These are phyloP conservation scores for Echinops telfairi DNA, from an alignment of 2,113 vertebrate genomes.

Conservation along the genomic window DNA sequence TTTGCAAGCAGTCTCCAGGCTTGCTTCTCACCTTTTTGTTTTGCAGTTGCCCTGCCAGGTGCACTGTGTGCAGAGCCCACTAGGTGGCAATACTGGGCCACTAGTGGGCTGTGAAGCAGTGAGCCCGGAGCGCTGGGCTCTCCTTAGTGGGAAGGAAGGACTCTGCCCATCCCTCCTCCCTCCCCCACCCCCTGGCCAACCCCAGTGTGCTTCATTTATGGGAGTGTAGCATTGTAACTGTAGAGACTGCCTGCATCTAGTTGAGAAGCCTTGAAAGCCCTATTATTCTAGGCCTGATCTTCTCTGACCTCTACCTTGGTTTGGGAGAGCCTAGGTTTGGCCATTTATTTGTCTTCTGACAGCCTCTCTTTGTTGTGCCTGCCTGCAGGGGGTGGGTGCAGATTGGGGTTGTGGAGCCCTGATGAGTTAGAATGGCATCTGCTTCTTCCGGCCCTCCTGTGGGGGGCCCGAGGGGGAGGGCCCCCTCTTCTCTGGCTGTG, in stretches of 20 bases:
- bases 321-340: background rate
- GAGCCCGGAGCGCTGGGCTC: rapidly evolving
- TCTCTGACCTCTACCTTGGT: background rate
- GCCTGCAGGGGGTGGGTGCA: background rate
- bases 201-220: background rate
- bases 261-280: background rate
- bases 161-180: no score
- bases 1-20: background rate
- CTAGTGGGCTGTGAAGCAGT: background rate
- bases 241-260: background rate
- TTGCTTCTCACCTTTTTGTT: background rate
- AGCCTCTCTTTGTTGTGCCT: slow-evolving; percentile 16
- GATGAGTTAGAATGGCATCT: background rate
- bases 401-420: background rate
- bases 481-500: background rate
- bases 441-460: background rate
- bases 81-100: slow-evolving; percentile 86
- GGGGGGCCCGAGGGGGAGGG: background rate
- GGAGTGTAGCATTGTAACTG: background rate
- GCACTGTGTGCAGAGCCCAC: slow-evolving; percentile 68
- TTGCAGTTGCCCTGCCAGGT: background rate
- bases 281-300: background rate
- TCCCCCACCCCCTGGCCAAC: no score
- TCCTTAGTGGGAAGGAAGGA: background rate
- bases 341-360: background rate